Evolutionary conservation across 30 jellyfish, hydroid and myxozoan genomes (phyloP).

Genomic region (Mastigias papua): DNA sequence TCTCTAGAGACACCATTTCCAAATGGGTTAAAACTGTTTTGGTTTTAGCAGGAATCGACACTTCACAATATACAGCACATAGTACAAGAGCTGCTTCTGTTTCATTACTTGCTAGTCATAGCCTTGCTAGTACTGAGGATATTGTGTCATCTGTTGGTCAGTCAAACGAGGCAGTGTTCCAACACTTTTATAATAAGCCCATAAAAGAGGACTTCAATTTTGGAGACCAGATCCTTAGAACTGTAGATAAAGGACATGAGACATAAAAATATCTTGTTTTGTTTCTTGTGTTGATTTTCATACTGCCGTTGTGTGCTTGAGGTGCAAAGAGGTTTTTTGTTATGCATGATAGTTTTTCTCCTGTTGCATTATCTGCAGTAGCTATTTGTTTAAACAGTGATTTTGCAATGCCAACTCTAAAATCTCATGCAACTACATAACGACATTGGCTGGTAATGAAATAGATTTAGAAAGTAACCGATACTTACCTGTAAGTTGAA

Average conservation of each 20-base stretch:
- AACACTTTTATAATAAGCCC: constrained; percentile 16
- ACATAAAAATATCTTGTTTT: background rate
- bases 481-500: too few relatives aligned
- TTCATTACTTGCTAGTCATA: too few relatives aligned
- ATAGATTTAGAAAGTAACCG: constrained; percentile 55
- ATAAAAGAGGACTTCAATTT: background rate
- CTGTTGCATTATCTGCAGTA: background rate
- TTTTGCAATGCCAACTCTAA: too few relatives aligned
- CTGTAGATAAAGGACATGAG: too few relatives aligned
- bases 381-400: background rate
- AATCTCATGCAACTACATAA: constrained; percentile 67
- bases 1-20: constrained; percentile 32
- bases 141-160: constrained; percentile 36
- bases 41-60: constrained; percentile 37
- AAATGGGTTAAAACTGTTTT: constrained; percentile 12
- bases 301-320: background rate
- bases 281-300: background rate
- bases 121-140: too few relatives aligned
- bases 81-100: too few relatives aligned
- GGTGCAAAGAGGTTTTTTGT: too few relatives aligned
- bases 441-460: constrained; percentile 52
- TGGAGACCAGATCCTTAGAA: constrained; percentile 1
- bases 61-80: too few relatives aligned
- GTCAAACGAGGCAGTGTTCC: constrained; percentile 25
- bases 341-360: too few relatives aligned